Evolutionary conservation across 1,140 invertebrate species (phyloP).

Genomic region (Bursaphelenchus mucronatus): DNA sequence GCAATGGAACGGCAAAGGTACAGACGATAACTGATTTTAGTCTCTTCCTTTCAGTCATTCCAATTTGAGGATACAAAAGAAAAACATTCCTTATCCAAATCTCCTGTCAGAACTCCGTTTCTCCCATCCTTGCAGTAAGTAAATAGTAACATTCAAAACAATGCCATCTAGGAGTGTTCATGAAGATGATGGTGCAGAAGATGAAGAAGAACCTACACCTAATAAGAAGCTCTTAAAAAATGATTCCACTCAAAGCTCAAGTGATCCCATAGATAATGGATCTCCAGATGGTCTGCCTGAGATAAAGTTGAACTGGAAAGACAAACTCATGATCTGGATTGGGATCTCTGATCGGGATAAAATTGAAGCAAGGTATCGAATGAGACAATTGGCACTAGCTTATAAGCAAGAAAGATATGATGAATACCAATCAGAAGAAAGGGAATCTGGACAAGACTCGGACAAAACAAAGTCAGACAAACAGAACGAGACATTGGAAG

Average conservation of each 20-base stretch:
- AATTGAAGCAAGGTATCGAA: constrained; percentile 11
- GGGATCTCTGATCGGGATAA: constrained; percentile 18
- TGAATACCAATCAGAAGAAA: constrained; percentile 5
- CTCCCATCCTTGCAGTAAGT: constrained; percentile 28
- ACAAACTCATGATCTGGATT: constrained; percentile 16
- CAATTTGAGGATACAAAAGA: too few species aligned
- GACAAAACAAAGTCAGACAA: background rate
- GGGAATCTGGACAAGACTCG: background rate
- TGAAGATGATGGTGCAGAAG: constrained; percentile 23
- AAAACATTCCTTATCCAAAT: constrained; percentile 24
- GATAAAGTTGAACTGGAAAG: constrained; percentile 24
- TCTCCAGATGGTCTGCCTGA: constrained; percentile 4
- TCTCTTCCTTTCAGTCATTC: too few species aligned
- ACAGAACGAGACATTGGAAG: constrained; percentile 9
- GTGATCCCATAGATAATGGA: constrained; percentile 1
- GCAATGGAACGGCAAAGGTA: background rate
- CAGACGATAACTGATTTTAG: too few species aligned
- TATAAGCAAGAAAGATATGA: background rate
- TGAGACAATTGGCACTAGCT: constrained; percentile 12
- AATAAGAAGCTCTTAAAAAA: constrained; percentile 21
- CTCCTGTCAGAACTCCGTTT: constrained; percentile 17
- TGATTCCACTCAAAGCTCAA: background rate
- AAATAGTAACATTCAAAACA: background rate
- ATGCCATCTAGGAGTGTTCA: background rate
- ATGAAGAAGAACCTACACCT: constrained; percentile 16